Conservation (phyloP, 2,113 vertebrate species). For the Seriola dumerili region DNA sequence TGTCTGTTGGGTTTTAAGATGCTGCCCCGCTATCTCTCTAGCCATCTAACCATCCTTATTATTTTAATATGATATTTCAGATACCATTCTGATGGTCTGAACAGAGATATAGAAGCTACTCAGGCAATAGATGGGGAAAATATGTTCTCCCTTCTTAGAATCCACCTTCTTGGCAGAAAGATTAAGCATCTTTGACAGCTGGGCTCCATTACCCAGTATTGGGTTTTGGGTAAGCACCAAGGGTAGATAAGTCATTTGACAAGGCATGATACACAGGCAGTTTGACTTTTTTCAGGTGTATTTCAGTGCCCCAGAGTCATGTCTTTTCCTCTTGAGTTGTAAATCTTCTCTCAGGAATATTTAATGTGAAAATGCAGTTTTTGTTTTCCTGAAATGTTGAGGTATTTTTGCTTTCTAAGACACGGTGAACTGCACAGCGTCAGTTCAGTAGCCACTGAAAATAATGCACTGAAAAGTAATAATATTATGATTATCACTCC, state of each 20-base stretch:
- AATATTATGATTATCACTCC: constrained; percentile 1
- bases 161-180: constrained; percentile 75
- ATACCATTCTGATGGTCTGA: constrained; percentile 41
- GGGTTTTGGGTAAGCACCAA: constrained; percentile 73
- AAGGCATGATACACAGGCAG: constrained; percentile 65
- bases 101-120: constrained; percentile 47
- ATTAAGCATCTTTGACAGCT: constrained; percentile 81
- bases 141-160: constrained; percentile 75
- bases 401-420: not conserved
- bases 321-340: constrained; percentile 47
- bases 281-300: constrained; percentile 56
- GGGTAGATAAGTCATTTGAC: constrained; percentile 77
- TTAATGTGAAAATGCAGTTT: constrained; percentile 47
- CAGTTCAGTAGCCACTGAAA: not conserved
- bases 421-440: not conserved
- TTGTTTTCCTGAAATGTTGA: constrained; percentile 5
- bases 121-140: constrained; percentile 56
- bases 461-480: not conserved
- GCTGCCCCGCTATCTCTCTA: not conserved
- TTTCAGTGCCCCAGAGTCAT: constrained; percentile 47
- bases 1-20: not conserved
- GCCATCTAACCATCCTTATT: constrained; percentile 35
- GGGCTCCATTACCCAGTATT: constrained; percentile 80
- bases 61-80: constrained; percentile 54
- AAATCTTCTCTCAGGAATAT: constrained; percentile 69